A percentile compares a stretch with the other conserved stretches of the same genome.
These are phyloP conservation scores for Embidobia sp. DNA, from an alignment of 2,888 invertebrate genomes.

Conservation along the genomic window DNA sequence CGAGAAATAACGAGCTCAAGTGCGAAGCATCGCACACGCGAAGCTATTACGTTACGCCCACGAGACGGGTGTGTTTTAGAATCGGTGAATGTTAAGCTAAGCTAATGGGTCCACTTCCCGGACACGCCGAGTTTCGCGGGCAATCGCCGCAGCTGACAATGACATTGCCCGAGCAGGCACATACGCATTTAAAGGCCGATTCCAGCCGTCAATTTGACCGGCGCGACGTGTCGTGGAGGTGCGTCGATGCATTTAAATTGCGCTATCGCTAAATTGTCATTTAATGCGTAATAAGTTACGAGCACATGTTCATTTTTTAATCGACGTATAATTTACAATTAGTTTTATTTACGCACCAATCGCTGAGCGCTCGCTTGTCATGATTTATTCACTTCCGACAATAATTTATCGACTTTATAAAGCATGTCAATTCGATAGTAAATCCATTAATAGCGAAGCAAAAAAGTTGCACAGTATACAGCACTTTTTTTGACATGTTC, in stretches of 20 bases:
- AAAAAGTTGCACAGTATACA: too few species aligned
- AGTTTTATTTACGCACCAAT: constrained; percentile 21
- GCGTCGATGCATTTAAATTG: constrained; percentile 64
- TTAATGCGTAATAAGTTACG: constrained; percentile 52
- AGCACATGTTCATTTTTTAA: constrained; percentile 44
- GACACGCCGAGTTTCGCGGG: constrained; percentile 79
- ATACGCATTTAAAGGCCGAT: constrained; percentile 58
- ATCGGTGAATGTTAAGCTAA: constrained; percentile 75
- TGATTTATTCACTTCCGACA: constrained; percentile 30
- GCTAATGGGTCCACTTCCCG: constrained; percentile 79
- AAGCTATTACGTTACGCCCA: constrained; percentile 73
- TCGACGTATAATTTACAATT: constrained; percentile 35
- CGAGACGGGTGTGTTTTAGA: constrained; percentile 69
- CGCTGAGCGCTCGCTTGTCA: constrained; percentile 3
- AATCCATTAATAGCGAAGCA: too few species aligned
- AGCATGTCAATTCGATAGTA: too few species aligned
- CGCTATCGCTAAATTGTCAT: constrained; percentile 51
- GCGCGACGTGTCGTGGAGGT: constrained; percentile 57
- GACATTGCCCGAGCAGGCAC: constrained; percentile 74
- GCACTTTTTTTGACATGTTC: too few species aligned
- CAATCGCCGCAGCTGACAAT: constrained; percentile 79
- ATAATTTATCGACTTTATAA: constrained; percentile 9
- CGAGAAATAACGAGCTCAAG: constrained; percentile 51
- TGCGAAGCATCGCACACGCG: constrained; percentile 56
- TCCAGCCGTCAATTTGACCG: constrained; percentile 62